These are phyloP conservation scores for Cabera pusaria DNA, from an alignment of 2,888 invertebrate species.

Conservation along the genomic window DNA sequence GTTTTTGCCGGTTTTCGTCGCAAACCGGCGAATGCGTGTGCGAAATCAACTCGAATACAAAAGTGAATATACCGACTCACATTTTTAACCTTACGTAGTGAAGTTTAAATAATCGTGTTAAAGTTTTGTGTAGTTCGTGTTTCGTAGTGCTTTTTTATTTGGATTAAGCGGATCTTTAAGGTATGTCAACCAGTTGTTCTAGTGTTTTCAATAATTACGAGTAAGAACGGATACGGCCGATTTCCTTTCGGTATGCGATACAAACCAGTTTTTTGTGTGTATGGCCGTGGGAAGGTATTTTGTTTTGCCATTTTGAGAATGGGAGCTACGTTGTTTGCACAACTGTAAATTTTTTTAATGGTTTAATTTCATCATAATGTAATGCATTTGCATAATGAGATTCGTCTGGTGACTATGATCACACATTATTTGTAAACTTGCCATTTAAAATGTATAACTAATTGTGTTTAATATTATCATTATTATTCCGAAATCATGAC, in stretches of 20 bases:
- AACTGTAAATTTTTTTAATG: slow-evolving; percentile 21
- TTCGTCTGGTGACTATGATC: not conserved
- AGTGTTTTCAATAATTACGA: slow-evolving; percentile 54
- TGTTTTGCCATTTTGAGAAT: slow-evolving; percentile 51
- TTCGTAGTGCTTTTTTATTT: slow-evolving; percentile 30
- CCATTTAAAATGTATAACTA: slow-evolving; percentile 4
- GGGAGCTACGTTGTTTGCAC: slow-evolving; percentile 39
- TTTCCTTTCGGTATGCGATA: slow-evolving; percentile 73
- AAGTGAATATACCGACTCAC: slow-evolving; percentile 47
- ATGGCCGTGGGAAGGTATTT: slow-evolving; percentile 74
- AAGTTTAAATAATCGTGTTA: slow-evolving; percentile 67
- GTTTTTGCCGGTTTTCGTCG: slow-evolving; percentile 31
- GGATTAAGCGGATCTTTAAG: slow-evolving; percentile 47
- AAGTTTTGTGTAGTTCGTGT: slow-evolving; percentile 43
- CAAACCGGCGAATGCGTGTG: slow-evolving; percentile 57
- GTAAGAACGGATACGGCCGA: slow-evolving; percentile 57
- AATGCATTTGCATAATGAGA: slow-evolving; percentile 2
- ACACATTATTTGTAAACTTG: not conserved
- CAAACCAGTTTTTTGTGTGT: slow-evolving; percentile 74
- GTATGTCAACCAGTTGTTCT: slow-evolving; percentile 50
- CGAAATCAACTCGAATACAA: slow-evolving; percentile 30
- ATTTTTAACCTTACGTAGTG: slow-evolving; percentile 59
- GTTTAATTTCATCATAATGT: slow-evolving; percentile 2
- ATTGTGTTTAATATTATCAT: slow-evolving; percentile 1
- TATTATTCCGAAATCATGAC: not conserved